A percentile compares a stretch with the other conserved stretches of the same genome.
These are phyloP conservation scores for Ceratitis capitata DNA, from an alignment of 1,140 invertebrate species.

Conservation along the genomic window DNA sequence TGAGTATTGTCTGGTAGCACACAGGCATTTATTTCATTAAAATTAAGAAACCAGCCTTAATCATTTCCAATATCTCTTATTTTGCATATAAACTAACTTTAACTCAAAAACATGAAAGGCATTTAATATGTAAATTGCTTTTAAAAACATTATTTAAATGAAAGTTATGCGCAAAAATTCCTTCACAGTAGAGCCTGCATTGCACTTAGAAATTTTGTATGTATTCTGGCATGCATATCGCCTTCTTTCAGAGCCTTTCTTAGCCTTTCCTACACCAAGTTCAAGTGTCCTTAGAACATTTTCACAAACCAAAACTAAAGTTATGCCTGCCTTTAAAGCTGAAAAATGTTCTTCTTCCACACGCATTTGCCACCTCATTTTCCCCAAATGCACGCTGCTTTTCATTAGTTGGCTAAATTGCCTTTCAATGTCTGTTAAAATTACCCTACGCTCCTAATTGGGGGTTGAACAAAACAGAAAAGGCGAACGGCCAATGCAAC, in stretches of 20 bases:
- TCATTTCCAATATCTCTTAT: background rate
- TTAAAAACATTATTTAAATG: background rate
- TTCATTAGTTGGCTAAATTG: background rate
- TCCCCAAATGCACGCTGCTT: background rate
- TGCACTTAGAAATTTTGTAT: background rate
- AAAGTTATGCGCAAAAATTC: background rate
- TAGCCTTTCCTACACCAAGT: background rate
- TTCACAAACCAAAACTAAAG: background rate
- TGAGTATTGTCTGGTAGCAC: no score
- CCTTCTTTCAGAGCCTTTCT: background rate
- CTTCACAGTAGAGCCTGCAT: background rate
- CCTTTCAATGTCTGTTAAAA: background rate
- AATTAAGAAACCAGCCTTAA: no score
- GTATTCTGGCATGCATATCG: background rate
- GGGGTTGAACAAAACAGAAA: background rate
- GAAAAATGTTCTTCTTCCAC: background rate
- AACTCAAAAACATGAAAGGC: background rate
- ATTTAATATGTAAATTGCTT: conserved; percentile 6
- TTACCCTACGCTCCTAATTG: background rate
- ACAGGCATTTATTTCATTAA: no score
- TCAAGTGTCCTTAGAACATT: background rate
- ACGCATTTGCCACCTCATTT: background rate
- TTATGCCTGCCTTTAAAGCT: background rate
- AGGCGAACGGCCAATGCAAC: no score
- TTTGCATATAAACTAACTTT: background rate